phyloP scores from a whole-genome alignment of 2,888 invertebrate species.

The Disparrhopalites patrizii region DNA sequence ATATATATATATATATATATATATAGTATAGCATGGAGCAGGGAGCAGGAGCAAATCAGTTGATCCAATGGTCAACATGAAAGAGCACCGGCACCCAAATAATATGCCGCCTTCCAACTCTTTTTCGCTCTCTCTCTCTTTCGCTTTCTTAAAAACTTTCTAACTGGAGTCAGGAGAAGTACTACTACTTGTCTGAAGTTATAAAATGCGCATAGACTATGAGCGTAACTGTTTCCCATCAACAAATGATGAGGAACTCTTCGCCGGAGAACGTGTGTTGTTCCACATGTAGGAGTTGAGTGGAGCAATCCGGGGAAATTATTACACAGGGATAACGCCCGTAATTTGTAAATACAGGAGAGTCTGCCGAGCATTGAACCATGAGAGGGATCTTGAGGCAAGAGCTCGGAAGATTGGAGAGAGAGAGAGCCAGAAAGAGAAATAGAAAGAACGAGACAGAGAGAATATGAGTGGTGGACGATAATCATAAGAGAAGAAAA shows the following conservation, averaged over 20 bases:
- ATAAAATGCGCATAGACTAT: background rate
- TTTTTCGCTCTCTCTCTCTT: too few species aligned
- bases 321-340: background rate
- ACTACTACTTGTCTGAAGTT: slow-evolving; percentile 6
- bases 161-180: background rate
- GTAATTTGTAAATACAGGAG: background rate
- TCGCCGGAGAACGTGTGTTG: background rate
- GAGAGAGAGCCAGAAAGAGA: background rate
- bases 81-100: background rate
- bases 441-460: background rate
- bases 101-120: slow-evolving; percentile 4
- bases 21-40: too few species aligned
- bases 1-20: too few species aligned
- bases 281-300: too few species aligned
- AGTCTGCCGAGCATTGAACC: background rate
- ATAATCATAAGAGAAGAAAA: slow-evolving; percentile 19
- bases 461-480: slow-evolving; percentile 11
- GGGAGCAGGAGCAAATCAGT: too few species aligned
- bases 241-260: slow-evolving; percentile 20
- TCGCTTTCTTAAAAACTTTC: too few species aligned
- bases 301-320: background rate
- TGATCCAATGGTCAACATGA: background rate
- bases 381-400: background rate
- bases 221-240: slow-evolving; percentile 12
- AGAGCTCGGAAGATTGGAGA: background rate